A percentile compares a stretch with the other conserved stretches of the same genome.
These are phyloP conservation scores for Psococerastis gibbosa DNA, from an alignment of 2,888 invertebrate genomes.

Conservation along the genomic window DNA sequence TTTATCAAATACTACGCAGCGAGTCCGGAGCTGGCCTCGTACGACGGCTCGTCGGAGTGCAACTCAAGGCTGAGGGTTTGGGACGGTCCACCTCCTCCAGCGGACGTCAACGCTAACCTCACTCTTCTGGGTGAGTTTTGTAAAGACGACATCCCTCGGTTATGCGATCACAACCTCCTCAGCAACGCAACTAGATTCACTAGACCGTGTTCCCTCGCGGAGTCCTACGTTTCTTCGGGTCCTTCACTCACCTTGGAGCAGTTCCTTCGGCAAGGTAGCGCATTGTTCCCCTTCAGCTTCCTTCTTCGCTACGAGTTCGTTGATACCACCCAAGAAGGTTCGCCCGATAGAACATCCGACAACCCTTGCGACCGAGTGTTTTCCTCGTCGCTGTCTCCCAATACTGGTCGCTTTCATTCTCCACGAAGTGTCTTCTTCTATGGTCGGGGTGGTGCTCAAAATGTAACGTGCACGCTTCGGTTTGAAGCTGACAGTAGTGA, in stretches of 20 bases:
- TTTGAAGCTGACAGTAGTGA: slow-evolving; percentile 53
- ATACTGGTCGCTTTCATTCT: slow-evolving; percentile 44
- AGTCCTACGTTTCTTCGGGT: slow-evolving; percentile 59
- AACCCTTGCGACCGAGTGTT: slow-evolving; percentile 41
- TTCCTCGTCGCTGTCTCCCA: slow-evolving; percentile 16
- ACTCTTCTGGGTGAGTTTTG: slow-evolving; percentile 55
- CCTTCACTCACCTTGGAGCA: slow-evolving; percentile 58
- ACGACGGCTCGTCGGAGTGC: slow-evolving; percentile 47
- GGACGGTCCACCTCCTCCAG: slow-evolving; percentile 42
- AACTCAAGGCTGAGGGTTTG: slow-evolving; percentile 54
- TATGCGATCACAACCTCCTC: slow-evolving; percentile 54
- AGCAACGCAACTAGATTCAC: slow-evolving; percentile 53
- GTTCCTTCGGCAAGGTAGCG: slow-evolving; percentile 56
- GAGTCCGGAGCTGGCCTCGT: slow-evolving; percentile 37
- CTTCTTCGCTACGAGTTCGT: slow-evolving; percentile 68
- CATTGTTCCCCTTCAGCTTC: slow-evolving; percentile 57
- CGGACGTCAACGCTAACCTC: slow-evolving; percentile 24
- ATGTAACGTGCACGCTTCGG: slow-evolving; percentile 53
- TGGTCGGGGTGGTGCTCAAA: slow-evolving; percentile 59
- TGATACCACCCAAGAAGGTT: slow-evolving; percentile 47
- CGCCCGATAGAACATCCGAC: slow-evolving; percentile 34
- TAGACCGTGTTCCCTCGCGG: slow-evolving; percentile 44
- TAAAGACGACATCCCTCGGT: slow-evolving; percentile 51
- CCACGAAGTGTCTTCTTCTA: slow-evolving; percentile 66
- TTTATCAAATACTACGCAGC: slow-evolving; percentile 67